A percentile compares a stretch with the other conserved stretches of the same genome.
These are phyloP conservation scores for Nymphalis polychloros DNA, from an alignment of 2,888 invertebrate species.

Conservation along the genomic window DNA sequence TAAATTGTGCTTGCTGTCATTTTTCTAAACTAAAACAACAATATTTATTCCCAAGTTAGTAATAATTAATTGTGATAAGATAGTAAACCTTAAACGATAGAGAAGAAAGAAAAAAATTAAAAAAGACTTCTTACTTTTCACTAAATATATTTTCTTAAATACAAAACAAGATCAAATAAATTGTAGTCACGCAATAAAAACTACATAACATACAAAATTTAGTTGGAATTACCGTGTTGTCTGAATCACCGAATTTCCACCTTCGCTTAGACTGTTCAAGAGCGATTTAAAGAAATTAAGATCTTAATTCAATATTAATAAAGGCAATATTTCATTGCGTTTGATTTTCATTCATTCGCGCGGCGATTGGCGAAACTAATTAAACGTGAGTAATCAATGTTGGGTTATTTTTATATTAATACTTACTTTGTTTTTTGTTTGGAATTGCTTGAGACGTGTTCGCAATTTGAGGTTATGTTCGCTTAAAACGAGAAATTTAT, in stretches of 20 bases:
- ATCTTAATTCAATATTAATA: background rate
- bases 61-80: too few relatives aligned
- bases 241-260: slow-evolving; percentile 22
- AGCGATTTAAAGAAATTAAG: background rate
- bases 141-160: too few relatives aligned
- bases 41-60: too few relatives aligned
- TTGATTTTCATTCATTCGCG: background rate
- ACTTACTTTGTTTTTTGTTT: background rate
- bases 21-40: too few relatives aligned
- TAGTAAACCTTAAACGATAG: too few relatives aligned
- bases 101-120: too few relatives aligned
- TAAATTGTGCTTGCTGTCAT: too few relatives aligned
- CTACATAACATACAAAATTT: background rate
- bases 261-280: background rate
- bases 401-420: background rate
- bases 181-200: background rate
- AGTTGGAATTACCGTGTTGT: slow-evolving; percentile 19
- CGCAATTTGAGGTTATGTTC: too few relatives aligned
- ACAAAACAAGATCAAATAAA: too few relatives aligned
- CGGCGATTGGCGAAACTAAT: background rate
- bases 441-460: background rate
- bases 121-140: too few relatives aligned
- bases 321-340: background rate
- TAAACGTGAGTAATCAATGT: slow-evolving; percentile 2
- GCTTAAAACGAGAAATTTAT: too few relatives aligned